phyloP scores from a whole-genome alignment of 2,888 invertebrate genomes.

The Caenorhabditis japonica region DNA sequence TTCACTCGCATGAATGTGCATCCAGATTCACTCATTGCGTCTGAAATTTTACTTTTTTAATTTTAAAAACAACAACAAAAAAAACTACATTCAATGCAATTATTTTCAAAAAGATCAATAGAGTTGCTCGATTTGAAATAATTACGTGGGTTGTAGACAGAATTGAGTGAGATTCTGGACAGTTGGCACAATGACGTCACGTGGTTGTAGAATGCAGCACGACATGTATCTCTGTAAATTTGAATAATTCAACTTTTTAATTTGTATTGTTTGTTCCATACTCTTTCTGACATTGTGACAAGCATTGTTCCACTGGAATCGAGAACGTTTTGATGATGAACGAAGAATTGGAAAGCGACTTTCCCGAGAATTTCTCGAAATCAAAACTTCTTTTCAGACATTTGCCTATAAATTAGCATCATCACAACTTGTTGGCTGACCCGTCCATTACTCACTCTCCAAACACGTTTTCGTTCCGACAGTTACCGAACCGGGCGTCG shows the following conservation, averaged over 20 bases:
- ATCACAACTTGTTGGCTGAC: neutral
- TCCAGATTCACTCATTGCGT: slow-evolving; percentile 20
- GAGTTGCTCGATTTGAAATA: slow-evolving; percentile 58
- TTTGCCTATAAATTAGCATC: slow-evolving; percentile 31
- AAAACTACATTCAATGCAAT: slow-evolving; percentile 63
- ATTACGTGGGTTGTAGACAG: slow-evolving; percentile 62
- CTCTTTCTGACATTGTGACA: slow-evolving; percentile 59
- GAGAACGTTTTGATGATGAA: slow-evolving; percentile 41
- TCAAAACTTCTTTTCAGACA: slow-evolving; percentile 53
- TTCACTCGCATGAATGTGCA: slow-evolving; percentile 58
- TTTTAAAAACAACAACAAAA: too few relatives aligned
- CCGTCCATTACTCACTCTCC: slow-evolving; percentile 43
- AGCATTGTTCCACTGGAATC: slow-evolving; percentile 55
- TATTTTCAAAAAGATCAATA: slow-evolving; percentile 68
- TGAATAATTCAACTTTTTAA: slow-evolving; percentile 55
- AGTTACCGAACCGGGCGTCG: slow-evolving; percentile 29
- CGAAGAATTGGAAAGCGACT: slow-evolving; percentile 21
- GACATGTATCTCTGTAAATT: slow-evolving; percentile 54
- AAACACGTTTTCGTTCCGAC: slow-evolving; percentile 46
- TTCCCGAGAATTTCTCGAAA: slow-evolving; percentile 49
- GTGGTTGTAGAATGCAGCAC: slow-evolving; percentile 51
- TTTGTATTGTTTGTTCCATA: slow-evolving; percentile 63
- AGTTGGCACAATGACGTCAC: slow-evolving; percentile 55
- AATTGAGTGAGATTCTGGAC: slow-evolving; percentile 62
- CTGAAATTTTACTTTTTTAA: slow-evolving; percentile 28